Conservation (phyloP, 2,888 invertebrate species). For the Chironomus riparius region DNA sequence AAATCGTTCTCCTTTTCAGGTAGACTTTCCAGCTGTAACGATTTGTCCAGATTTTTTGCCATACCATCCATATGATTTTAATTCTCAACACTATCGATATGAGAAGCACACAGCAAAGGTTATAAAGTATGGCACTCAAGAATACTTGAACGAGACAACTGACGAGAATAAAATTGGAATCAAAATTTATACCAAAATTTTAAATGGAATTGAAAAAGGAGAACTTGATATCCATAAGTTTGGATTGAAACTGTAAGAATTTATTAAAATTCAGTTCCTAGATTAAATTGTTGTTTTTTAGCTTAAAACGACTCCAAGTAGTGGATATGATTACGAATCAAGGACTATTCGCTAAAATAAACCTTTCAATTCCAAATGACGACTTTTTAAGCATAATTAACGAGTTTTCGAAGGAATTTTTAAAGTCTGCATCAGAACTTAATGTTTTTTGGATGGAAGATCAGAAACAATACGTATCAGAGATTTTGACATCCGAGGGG, state of each 20-base stretch:
- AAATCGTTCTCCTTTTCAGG: not conserved
- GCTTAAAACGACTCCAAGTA: not conserved
- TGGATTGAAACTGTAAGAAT: not conserved
- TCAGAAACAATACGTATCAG: not conserved
- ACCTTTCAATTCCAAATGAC: not conserved
- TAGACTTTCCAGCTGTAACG: not conserved
- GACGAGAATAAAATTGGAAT: not conserved
- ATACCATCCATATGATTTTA: not conserved
- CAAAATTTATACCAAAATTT: not conserved
- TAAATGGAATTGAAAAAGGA: not conserved
- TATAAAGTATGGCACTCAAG: not conserved
- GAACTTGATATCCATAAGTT: not conserved
- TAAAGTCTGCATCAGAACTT: fast-evolving
- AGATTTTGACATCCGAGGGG: too few relatives aligned
- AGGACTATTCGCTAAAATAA: not conserved
- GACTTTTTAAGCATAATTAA: not conserved
- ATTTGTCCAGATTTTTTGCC: not conserved
- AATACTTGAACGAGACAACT: not conserved
- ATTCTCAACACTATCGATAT: not conserved
- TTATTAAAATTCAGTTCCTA: too few relatives aligned
- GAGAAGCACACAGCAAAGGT: not conserved
- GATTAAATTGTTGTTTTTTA: not conserved
- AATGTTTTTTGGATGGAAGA: not conserved
- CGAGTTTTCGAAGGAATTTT: not conserved
- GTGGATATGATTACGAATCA: not conserved